Percentiles rank a stretch among this genome's conserved stretches.
Conservation (phyloP, 2,888 invertebrate genomes). For the Brachylomia viminalis region DNA sequence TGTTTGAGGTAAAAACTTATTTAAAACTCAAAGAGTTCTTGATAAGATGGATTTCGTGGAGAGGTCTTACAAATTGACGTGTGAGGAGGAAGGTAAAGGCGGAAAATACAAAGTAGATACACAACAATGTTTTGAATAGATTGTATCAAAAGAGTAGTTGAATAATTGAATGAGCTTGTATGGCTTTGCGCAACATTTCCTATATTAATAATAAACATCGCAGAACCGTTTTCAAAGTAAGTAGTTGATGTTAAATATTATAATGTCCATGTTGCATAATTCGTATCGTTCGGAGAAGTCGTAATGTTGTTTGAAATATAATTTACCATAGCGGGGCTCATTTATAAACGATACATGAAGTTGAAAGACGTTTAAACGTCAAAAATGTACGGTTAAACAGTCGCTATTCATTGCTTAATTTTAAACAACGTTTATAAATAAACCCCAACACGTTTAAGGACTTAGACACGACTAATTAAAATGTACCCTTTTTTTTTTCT, state of each 20-base stretch:
- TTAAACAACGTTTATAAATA: too few relatives aligned
- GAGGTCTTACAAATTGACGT: conserved; percentile 24
- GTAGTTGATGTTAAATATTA: conserved; percentile 13
- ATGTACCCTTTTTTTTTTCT: background rate
- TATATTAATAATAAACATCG: background rate
- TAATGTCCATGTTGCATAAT: conserved; percentile 12
- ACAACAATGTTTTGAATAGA: conserved; percentile 24
- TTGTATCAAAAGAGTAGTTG: conserved; percentile 26
- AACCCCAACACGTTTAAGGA: background rate
- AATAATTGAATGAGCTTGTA: conserved; percentile 15
- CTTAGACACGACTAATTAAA: background rate
- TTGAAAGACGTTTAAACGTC: too few relatives aligned
- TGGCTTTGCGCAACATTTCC: conserved; percentile 28
- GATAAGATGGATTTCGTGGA: conserved; percentile 18
- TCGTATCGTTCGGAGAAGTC: conserved; percentile 1
- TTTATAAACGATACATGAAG: too few relatives aligned
- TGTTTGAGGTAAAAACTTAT: conserved; percentile 23
- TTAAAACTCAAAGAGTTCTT: conserved; percentile 28
- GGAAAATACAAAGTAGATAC: conserved; percentile 31
- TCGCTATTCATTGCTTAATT: too few relatives aligned
- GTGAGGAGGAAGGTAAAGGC: conserved; percentile 10
- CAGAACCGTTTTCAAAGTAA: background rate
- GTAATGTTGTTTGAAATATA: background rate
- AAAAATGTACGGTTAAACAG: too few relatives aligned
- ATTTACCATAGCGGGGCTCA: conserved; percentile 3